Percentiles rank a stretch among this genome's conserved stretches.
Conservation (phyloP, 64 coral and sea anemone genomes). For the Cladopsammia gracilis region DNA sequence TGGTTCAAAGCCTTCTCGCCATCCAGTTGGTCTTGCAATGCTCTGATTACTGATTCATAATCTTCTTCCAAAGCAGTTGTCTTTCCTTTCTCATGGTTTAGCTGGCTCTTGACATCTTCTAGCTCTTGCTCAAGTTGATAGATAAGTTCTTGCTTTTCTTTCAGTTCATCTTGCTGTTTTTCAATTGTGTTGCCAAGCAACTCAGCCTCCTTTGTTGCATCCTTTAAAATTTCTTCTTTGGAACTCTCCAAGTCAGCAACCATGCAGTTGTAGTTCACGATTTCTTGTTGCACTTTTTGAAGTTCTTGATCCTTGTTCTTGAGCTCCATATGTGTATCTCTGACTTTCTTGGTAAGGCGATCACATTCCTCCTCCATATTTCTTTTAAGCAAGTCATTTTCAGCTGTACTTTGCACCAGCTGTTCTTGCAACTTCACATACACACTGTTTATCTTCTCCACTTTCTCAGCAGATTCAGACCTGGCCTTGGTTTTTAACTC, state of each 20-base stretch:
- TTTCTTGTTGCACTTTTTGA: conserved; percentile 2
- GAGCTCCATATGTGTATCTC: conserved; percentile 37
- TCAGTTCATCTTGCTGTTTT: conserved; percentile 39
- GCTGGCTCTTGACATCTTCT: conserved; percentile 65
- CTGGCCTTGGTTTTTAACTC: conserved; percentile 46
- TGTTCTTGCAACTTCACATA: conserved; percentile 64
- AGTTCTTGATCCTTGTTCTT: conserved; percentile 71
- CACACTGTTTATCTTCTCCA: conserved; percentile 35
- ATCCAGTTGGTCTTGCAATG: conserved; percentile 85
- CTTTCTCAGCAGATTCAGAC: conserved; percentile 2
- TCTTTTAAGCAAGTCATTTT: conserved; percentile 1
- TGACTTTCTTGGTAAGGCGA: conserved; percentile 26
- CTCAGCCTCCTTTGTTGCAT: conserved; percentile 52
- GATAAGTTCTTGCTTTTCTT: conserved; percentile 57
- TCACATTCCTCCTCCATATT: conserved; percentile 46
- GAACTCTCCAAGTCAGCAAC: conserved; percentile 17
- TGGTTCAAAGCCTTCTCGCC: conserved; percentile 91
- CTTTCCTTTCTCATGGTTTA: conserved; percentile 69
- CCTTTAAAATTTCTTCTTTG: conserved; percentile 52
- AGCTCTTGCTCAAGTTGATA: conserved; percentile 74
- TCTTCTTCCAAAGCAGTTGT: conserved; percentile 82
- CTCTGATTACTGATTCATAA: conserved; percentile 74
- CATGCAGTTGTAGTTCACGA: not conserved
- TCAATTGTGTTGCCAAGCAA: conserved; percentile 52
- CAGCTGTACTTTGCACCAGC: conserved; percentile 29